Base-by-base conservation (phyloP, 2,113 vertebrate genomes). In the Pagrus major region DNA sequence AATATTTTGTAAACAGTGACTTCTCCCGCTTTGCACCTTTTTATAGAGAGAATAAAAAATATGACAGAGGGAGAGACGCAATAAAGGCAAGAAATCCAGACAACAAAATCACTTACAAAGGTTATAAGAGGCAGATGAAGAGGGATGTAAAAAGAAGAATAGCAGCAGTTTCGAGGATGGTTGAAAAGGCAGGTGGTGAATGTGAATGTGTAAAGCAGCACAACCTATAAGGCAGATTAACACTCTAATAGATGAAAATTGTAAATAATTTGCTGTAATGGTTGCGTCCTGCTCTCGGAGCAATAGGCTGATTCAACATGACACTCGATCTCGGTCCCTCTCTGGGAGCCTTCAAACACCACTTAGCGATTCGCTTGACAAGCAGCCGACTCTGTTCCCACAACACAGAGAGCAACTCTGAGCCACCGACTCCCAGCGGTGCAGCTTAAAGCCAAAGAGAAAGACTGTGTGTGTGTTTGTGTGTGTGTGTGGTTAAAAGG, bases 311-410 rank as follows among this genome's bases (percentile, higher is more conserved):
- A 85, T 88, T 88, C 60, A 72, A 85, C 78, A 68, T 59, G 78
- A 76, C 86, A 59, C 66, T 68, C 35, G 25, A 76, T 82, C 75
- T 52, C 39, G 0, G 44, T 71, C 65, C 59, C 66, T 6, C 81
- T 75, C 58, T 20, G 78, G 81, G 86, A 88, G 71, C 54, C 74
- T 76, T 85, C 78, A 88, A 67, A 88, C 78, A n/a, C 66, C 82
- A 10, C 71, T 20, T 46, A 85, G 77, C 51, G 15, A 47, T 71
- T 61, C 64, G 21, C 39, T 68, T 80, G 82, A 88, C 82, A 71
- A 81, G 82, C 73, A 61, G 66, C 58, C 55, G 70, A 52, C 60
- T 81, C 8, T 0, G 25, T 67, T 78, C 63, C 77, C 73, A 65
- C 67, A 70, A 64, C 77, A 16, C 58, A 5, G 70, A 69, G 68